Conservation (phyloP, 2,113 vertebrate species). For the Mesembrinibis cayennensis region DNA sequence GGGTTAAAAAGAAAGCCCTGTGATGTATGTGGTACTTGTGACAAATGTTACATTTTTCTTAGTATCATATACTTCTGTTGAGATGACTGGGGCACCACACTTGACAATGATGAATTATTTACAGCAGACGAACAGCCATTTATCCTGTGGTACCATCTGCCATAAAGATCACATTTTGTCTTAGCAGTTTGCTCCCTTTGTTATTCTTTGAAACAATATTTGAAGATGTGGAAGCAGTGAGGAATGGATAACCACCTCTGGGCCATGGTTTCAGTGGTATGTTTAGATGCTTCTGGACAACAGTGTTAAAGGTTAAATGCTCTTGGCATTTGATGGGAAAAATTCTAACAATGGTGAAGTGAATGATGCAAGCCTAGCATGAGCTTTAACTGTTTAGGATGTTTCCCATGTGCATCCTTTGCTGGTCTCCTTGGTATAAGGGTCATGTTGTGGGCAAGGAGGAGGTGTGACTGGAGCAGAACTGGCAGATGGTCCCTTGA, state of each 20-base stretch:
- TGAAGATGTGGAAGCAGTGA: not conserved
- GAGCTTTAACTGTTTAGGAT: slow-evolving; percentile 55
- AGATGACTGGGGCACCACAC: not conserved
- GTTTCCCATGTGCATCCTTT: slow-evolving; percentile 58
- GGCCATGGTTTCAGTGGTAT: not conserved
- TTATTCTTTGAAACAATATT: slow-evolving; percentile 12
- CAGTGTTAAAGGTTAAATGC: slow-evolving; percentile 45
- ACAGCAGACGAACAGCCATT: slow-evolving; percentile 20
- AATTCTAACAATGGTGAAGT: slow-evolving; percentile 32
- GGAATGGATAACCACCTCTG: slow-evolving; percentile 27
- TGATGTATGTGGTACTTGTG: not conserved
- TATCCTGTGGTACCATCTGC: slow-evolving; percentile 32
- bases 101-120: slow-evolving; percentile 35
- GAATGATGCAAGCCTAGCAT: slow-evolving; percentile 42
- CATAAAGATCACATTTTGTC: slow-evolving; percentile 28
- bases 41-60: slow-evolving; percentile 27
- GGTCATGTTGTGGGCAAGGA: slow-evolving; percentile 62
- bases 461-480: slow-evolving; percentile 55
- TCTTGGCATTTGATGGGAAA: slow-evolving; percentile 44
- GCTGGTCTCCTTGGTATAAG: slow-evolving; percentile 45
- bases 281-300: slow-evolving; percentile 36
- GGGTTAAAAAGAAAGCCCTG: not conserved
- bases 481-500: slow-evolving; percentile 64
- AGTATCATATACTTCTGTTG: not conserved
- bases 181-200: not conserved